Base-by-base conservation (phyloP, 2,888 invertebrate species). In the Campoletis raptor region DNA sequence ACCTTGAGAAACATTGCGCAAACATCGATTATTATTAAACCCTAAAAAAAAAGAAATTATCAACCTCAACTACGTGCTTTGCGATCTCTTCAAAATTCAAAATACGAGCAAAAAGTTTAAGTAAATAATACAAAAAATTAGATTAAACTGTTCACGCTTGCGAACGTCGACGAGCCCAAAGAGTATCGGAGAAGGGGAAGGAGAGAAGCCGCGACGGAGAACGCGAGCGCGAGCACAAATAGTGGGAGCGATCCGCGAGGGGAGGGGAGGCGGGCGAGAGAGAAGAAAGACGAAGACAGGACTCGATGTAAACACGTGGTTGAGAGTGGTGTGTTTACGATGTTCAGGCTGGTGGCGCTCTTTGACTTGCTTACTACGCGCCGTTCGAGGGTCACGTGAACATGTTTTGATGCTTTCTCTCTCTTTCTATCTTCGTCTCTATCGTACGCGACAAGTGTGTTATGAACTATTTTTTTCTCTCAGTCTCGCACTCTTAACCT, bases 301-400 rank as follows among this genome's bases (percentile, higher is more conserved):
- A 89, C 86, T 89, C 61, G 74, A 57, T 77, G 42, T 54, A 83
- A 93, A 91, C 93, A 93, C 93, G 93, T 93, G 93, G 93, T 92
- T 89, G 90, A 91, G 90, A 90, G 89, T 72, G 40, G 81, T 78
- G 90, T 90, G 90, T 93, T 93, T 93, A 92, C 92, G 92, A 92
- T 57, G 92, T 91, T 89, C 89, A 88, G 89, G 89, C 86, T 86
- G 89, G 70, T 67, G 67, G 69, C 80, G 79, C 79, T 69, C 82
- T 57, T 57, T 45, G 52, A 52, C 45, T 76, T 24, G 74, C 72
- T 86, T 73, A 80, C 80, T 81, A 80, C 85, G 52, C 48, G 87
- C 87, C 77, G 85, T 80, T 72, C 88, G 42, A 69, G 76, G 81
- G 90, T 93, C 93, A 93, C 93, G 93, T 93, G 93, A 92, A 90